These are phyloP conservation scores for Eudemis profundana DNA, from an alignment of 2,888 invertebrate genomes.

Conservation along the genomic window DNA sequence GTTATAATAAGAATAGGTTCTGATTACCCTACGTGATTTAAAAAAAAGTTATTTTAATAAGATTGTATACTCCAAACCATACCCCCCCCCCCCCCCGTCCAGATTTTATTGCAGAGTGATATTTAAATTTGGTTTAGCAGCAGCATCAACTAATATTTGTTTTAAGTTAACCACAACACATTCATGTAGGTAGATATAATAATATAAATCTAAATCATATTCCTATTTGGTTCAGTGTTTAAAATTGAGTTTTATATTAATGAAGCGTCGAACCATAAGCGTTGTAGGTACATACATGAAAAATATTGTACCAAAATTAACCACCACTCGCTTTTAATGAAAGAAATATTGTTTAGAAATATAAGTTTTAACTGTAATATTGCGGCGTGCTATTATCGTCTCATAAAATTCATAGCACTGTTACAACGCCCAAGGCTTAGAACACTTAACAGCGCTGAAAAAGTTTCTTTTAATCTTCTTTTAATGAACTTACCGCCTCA, in stretches of 20 bases:
- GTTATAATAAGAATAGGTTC: no score
- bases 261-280: slow-evolving; percentile 20
- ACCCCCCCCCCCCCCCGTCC: no score
- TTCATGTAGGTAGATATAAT: no score
- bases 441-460: slow-evolving; percentile 60
- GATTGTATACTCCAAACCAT: no score
- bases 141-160: no score
- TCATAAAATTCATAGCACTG: slow-evolving; percentile 58
- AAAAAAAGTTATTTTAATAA: no score
- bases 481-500: slow-evolving; percentile 72
- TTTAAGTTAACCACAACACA: no score
- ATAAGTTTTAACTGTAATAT: slow-evolving; percentile 51
- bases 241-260: slow-evolving; percentile 17
- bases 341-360: slow-evolving; percentile 20
- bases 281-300: slow-evolving; percentile 19
- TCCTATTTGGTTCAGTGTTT: no score
- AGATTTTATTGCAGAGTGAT: no score
- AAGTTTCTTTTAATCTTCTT: slow-evolving; percentile 76
- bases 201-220: no score
- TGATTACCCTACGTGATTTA: no score
- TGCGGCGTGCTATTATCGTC: slow-evolving; percentile 59
- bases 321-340: slow-evolving; percentile 23
- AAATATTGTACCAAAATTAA: slow-evolving; percentile 30
- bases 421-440: slow-evolving; percentile 52
- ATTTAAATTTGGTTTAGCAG: no score